Evolutionary conservation across 2,888 invertebrate genomes (phyloP), one percentile per base, ranked within the genome.

Genomic region (Ichneumon xanthorius): DNA sequence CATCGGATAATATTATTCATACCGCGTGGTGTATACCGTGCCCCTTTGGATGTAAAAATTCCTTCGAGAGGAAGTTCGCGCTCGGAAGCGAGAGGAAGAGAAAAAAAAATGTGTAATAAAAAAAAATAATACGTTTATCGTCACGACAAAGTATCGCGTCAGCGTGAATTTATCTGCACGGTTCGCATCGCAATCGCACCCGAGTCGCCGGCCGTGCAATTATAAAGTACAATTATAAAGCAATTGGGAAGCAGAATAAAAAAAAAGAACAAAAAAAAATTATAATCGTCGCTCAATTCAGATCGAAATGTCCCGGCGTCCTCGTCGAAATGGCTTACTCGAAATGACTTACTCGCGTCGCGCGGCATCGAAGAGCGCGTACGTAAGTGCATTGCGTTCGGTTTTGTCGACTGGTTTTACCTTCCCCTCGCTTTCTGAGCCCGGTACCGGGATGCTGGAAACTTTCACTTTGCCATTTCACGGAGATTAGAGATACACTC

Each of bases 381-480:
- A 33, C 75, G 48, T 75, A 75, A 75, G 48, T 30, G 16, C 37
- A 22, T 61, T 61, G 30, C 61, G 48, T 4, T 45, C n/a, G 16
- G 33, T 63, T 75, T 75, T 48, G 75, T 75, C 75, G 61, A 63
- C 75, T 48, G 63, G 50, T 75, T 63, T 73, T 61, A 22, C 73
- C 16, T 61, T 58, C 19, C 30, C 14, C 71, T 53, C 76, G 71
- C 14, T 55, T 33, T 45, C 71, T 48, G 33, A 63, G 71, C 70
- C 76, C 26, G 40, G 58, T 14, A 11, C 48, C 40, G 40, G 40
- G 55, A 65, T 53, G 53, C 77, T 30, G 63, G 19, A 53, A 77
- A 77, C 82, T 82, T 82, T 82, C 82, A 77, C 82, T 82, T 77
- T 19, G 33, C 82, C 71, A 72, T 72, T 82, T 45, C 55, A 77